These are phyloP conservation scores for Pseudocheirus occidentalis DNA, from an alignment of 2,797 vertebrate genomes.

Conservation along the genomic window DNA sequence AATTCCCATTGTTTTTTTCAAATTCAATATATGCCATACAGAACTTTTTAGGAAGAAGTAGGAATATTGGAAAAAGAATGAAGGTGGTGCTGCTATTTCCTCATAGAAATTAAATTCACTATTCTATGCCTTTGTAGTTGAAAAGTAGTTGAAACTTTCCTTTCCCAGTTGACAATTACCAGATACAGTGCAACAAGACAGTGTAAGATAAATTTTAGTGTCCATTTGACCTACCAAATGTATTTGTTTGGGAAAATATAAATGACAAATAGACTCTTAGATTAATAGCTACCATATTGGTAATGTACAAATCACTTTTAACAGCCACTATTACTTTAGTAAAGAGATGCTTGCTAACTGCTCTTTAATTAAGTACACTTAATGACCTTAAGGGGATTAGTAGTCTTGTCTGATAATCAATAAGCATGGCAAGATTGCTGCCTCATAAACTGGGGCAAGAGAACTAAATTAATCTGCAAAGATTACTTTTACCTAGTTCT, in stretches of 20 bases:
- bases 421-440: conserved; percentile 88
- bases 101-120: neutral
- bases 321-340: conserved; percentile 94
- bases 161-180: conserved; percentile 43
- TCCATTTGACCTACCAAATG: conserved; percentile 69
- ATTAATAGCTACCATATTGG: conserved; percentile 84
- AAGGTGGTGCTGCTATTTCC: neutral
- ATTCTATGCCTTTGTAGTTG: neutral
- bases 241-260: conserved; percentile 87
- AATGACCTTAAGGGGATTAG: conserved; percentile 99
- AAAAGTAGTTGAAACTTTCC: neutral
- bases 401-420: conserved; percentile 97
- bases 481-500: conserved; percentile 78
- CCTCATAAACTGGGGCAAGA: conserved; percentile 82
- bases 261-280: conserved; percentile 86
- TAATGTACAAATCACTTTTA: conserved; percentile 95
- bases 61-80: neutral
- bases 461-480: conserved; percentile 84
- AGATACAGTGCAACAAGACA: neutral
- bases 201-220: conserved; percentile 31
- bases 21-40: neutral
- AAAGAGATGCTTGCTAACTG: conserved; percentile 95
- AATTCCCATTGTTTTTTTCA: conserved; percentile 9
- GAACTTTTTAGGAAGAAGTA: neutral
- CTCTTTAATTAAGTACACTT: conserved; percentile 99